Base-by-base conservation (phyloP, 2,797 vertebrate species). In the Poeciliopsis presidionis region DNA sequence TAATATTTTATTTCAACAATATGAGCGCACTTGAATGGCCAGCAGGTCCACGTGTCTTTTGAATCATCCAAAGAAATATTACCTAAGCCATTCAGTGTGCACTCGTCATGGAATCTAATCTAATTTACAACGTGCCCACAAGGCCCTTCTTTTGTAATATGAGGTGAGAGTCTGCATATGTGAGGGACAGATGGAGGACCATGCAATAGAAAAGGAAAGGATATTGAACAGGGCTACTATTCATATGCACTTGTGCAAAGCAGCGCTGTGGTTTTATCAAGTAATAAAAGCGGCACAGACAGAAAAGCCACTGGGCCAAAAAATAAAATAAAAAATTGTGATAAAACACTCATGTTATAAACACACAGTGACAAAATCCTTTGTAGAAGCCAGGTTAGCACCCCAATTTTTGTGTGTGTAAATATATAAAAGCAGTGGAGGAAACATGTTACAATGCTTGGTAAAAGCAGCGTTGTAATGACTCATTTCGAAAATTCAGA, bases 31-130 rank as follows among this genome's bases (percentile, higher is more conserved):
- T 91, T 90, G 88, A 96, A 91, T 93, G 87, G 81, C 93, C 92
- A 93, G 94, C 92, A 89, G 93, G 90, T 95, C 95, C 81, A 89
- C 90, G 90, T 86, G 88, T 95, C 87, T 94, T 93, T 82, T 94
- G 91, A 85, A 92, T 91, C 84, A 94, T 93, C 93, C 92, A 90
- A 94, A 93, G 93, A 96, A 95, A 94, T 95, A 96, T 95, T 96
- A 92, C 79, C 87, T 86, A 72, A 92, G 81, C 92, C 87, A 86
- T 94, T 94, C 86, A 91, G 86, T 86, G 63, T 76, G 79, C 87
- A 85, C 84, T 84, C 79, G 90, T 93, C 90, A 92, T 86, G 72
- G 81, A 92, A 93, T 95, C 90, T 95, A 92, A 93, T 95, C 90
- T 95, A 94, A 96, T 96, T 96, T 95, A 91, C 90, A 89, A 84